Percentiles rank a stretch among this genome's conserved stretches.
Conservation (phyloP, 2,113 vertebrate genomes). For the Zapus hudsonius region DNA sequence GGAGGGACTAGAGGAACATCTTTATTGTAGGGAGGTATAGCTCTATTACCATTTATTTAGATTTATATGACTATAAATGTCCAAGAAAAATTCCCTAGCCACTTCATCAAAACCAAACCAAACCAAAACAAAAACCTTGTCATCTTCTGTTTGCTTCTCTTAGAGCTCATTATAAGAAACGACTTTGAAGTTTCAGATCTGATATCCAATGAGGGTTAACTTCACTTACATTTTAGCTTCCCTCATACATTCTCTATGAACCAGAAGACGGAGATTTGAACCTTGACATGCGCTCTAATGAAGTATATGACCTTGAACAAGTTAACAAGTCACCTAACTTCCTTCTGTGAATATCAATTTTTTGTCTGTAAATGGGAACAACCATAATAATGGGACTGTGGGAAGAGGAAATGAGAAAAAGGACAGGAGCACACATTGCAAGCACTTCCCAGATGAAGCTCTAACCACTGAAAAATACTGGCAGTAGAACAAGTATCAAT, state of each 20-base stretch:
- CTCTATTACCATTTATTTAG: constrained; percentile 21
- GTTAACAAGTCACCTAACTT: not conserved
- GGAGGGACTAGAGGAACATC: not conserved
- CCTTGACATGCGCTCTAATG: not conserved
- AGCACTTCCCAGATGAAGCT: not conserved
- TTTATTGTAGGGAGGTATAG: not conserved
- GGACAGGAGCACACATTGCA: constrained; percentile 5
- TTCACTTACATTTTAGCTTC: not conserved
- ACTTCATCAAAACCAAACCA: constrained; percentile 47
- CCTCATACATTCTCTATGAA: not conserved
- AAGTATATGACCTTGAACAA: not conserved
- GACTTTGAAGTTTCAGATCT: not conserved
- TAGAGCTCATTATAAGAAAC: constrained; percentile 4
- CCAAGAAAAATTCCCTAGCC: not conserved
- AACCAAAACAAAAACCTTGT: constrained; percentile 6
- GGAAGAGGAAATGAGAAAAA: constrained; percentile 6
- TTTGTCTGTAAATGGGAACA: not conserved
- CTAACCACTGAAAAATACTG: not conserved
- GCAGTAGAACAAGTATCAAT: not conserved
- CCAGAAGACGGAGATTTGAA: constrained; percentile 26
- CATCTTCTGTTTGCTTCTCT: constrained; percentile 34
- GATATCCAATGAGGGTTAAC: not conserved
- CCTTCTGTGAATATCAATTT: not conserved
- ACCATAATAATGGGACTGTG: not conserved
- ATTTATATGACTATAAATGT: constrained; percentile 20